A percentile compares a stretch with the other conserved stretches of the same genome.
These are phyloP conservation scores for Montifringilla adamsi DNA, from an alignment of 2,113 vertebrate genomes.

Conservation along the genomic window DNA sequence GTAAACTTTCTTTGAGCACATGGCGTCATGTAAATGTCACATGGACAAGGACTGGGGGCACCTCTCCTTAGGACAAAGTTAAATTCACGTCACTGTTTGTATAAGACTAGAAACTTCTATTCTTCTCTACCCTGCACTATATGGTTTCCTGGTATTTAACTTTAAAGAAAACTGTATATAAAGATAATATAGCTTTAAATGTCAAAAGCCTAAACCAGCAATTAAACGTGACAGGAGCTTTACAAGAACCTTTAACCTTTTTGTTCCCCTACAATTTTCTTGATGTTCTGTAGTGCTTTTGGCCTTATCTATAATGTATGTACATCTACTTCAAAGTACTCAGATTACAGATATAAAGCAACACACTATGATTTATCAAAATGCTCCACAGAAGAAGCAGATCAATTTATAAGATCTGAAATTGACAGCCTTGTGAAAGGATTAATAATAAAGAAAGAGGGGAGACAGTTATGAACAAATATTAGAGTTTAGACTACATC, in stretches of 20 bases:
- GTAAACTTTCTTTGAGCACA: background rate
- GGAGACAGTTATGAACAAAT: background rate
- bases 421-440: background rate
- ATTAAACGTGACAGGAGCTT: background rate
- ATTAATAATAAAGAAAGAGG: background rate
- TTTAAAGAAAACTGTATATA: background rate
- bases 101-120: background rate
- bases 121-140: background rate
- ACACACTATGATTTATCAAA: slow-evolving; percentile 20
- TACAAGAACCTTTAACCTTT: background rate
- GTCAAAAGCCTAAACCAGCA: slow-evolving; percentile 3
- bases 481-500: background rate
- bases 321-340: slow-evolving; percentile 30
- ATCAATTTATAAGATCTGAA: background rate
- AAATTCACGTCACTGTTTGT: background rate
- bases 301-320: slow-evolving; percentile 21
- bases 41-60: background rate
- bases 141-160: background rate
- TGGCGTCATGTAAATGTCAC: background rate
- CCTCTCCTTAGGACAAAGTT: background rate
- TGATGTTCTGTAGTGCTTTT: background rate
- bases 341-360: slow-evolving; percentile 1
- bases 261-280: background rate
- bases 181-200: background rate
- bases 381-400: background rate